Conservation (phyloP, 2,888 invertebrate species). For the Drosophila melanosoma region DNA sequence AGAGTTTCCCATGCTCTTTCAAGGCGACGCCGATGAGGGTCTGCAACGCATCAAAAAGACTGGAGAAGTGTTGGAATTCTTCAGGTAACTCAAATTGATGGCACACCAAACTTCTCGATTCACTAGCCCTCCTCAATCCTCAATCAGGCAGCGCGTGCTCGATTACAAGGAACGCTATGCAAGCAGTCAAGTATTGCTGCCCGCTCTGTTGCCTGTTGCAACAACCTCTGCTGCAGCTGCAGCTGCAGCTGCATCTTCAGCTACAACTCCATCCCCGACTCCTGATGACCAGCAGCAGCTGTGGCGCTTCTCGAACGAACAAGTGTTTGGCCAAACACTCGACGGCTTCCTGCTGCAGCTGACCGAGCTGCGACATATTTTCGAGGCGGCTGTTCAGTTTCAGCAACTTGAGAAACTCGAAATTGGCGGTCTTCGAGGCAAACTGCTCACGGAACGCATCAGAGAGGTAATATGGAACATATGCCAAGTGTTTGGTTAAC, state of each 20-base stretch:
- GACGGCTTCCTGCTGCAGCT: conserved; percentile 88
- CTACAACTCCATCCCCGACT: conserved; percentile 83
- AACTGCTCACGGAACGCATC: conserved; percentile 79
- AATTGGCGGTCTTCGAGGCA: conserved; percentile 86
- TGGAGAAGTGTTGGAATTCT: conserved; percentile 86
- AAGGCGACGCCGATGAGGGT: conserved; percentile 92
- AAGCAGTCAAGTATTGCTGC: conserved; percentile 68
- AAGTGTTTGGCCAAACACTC: conserved; percentile 89
- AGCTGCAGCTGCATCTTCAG: background rate
- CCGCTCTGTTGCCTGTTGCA: conserved; percentile 65
- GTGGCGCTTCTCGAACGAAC: conserved; percentile 91
- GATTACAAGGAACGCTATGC: conserved; percentile 81
- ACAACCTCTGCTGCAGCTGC: conserved; percentile 12
- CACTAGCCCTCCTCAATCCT: background rate
- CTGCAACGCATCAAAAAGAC: conserved; percentile 87
- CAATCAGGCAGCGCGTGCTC: conserved; percentile 70
- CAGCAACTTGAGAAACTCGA: conserved; percentile 95
- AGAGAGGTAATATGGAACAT: conserved; percentile 62
- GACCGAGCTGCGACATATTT: conserved; percentile 88
- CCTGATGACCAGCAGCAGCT: conserved; percentile 86
- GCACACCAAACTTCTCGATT: background rate
- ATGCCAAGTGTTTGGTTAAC: background rate
- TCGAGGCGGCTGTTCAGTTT: conserved; percentile 92
- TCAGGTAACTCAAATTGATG: conserved; percentile 85
- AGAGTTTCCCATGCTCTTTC: conserved; percentile 93